Conservation (phyloP, 2,113 vertebrate species). For the Rhinichthys klamathensis region DNA sequence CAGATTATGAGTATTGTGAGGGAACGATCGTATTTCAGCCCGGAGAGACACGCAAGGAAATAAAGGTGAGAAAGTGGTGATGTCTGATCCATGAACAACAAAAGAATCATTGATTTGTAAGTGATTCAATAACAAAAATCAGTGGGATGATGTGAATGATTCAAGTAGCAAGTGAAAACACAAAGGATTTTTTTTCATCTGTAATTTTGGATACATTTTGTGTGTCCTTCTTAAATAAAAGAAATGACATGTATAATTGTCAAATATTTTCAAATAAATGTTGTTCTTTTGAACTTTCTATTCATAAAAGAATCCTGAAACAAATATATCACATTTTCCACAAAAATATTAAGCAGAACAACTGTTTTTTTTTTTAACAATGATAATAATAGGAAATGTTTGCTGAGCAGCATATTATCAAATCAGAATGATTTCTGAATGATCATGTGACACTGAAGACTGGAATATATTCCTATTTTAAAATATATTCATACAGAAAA, state of each 20-base stretch:
- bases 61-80: conserved; percentile 67
- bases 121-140: neutral
- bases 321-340: too few species aligned
- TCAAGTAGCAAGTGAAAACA: neutral
- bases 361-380: too few species aligned
- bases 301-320: too few species aligned
- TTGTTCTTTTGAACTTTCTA: too few species aligned
- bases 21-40: conserved; percentile 76
- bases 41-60: conserved; percentile 73
- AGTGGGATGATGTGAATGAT: neutral
- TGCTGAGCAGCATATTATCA: neutral
- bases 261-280: too few species aligned
- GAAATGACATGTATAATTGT: too few species aligned
- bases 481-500: neutral
- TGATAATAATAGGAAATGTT: too few species aligned
- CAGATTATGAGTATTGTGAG: conserved; percentile 83
- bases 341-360: too few species aligned
- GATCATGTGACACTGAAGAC: neutral
- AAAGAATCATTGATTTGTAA: neutral
- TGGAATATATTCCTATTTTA: neutral
- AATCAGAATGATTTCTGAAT: neutral
- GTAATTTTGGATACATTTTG: too few species aligned
- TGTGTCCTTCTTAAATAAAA: too few species aligned
- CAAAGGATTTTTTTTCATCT: too few species aligned
- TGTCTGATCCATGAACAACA: neutral